Evolutionary conservation across 2,888 invertebrate genomes (phyloP), one percentile per base, ranked within the genome.

Genomic region (Cepaea hortensis): DNA sequence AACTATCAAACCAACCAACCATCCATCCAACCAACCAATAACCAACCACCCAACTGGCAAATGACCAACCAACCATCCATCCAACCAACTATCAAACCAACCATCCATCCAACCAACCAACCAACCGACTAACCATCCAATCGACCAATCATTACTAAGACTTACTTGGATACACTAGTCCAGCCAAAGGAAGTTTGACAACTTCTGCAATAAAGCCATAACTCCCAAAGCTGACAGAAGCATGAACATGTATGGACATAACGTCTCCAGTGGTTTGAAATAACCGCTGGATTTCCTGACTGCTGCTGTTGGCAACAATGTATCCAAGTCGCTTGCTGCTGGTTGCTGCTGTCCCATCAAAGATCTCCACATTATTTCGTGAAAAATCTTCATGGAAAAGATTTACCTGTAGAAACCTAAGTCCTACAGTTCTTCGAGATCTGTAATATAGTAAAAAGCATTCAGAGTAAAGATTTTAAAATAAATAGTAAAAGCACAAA

Each of bases 131-230:
- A 55, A 55, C 55, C 11, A 55, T 35, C 35, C 55, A 55, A 55
- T 55, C 55, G 11, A 55, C 55, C 55, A 55, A 55, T 35, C 35
- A 48, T 50, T 4, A 76, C 55, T 0, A 15, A 50, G 5, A 84
- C 88, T 88, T 90, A 93, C 93, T 92, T 88, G 93, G 92, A 89
- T 93, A 93, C 7, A 93, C 92, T 7, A 92, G 90, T 83, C 93
- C 93, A 48, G 93, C 91, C 48, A 92, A 89, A 0, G 99, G 99
- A 73, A 99, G 95, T 0, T 98, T 98, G 0, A 99, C 97, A 83
- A 99, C 96, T 95, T 99, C 99, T 23, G 99, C 99, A 89, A 99
- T 97, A 93, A 99, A 99, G 50, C 99, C 99, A 94, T 98, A 97
- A 23, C 90, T 91, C 96, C 96, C 96, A 61, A 98, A 97, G 0